Evolutionary conservation across 2,888 invertebrate species (phyloP).

Genomic region (Perithous albicinctus): DNA sequence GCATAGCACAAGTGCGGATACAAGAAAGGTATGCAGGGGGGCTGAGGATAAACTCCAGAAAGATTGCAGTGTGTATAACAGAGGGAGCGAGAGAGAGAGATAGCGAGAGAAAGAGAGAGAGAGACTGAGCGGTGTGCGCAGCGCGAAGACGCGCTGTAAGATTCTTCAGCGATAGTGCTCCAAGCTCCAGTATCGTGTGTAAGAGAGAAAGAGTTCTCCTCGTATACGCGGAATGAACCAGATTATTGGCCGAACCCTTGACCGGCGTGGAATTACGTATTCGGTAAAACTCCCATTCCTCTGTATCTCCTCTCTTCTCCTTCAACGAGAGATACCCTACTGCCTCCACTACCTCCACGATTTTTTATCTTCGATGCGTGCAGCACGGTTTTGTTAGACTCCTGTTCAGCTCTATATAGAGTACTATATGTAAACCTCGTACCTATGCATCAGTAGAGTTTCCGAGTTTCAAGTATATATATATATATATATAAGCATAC

Average conservation of each 20-base stretch:
- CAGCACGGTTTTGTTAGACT: conserved; percentile 62
- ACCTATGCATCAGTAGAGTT: conserved; percentile 10
- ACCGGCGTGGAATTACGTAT: conserved; percentile 81
- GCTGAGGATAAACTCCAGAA: conserved; percentile 52
- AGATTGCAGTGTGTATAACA: conserved; percentile 65
- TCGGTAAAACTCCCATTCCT: conserved; percentile 76
- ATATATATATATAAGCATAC: not conserved
- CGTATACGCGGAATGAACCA: conserved; percentile 78
- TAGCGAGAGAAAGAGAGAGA: too few species aligned
- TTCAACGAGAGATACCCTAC: conserved; percentile 16
- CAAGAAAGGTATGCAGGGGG: not conserved
- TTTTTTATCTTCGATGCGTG: conserved; percentile 72
- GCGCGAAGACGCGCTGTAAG: conserved; percentile 50
- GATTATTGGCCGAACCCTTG: conserved; percentile 83
- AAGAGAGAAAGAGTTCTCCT: not conserved
- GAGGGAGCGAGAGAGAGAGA: too few species aligned
- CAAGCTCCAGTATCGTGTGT: conserved; percentile 15
- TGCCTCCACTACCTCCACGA: not conserved
- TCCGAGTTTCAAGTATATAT: not conserved
- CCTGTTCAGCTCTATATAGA: conserved; percentile 8
- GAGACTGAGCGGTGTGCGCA: conserved; percentile 34
- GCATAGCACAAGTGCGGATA: not conserved
- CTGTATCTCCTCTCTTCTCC: conserved; percentile 48
- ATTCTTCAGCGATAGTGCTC: conserved; percentile 68
- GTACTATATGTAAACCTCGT: not conserved